Base-by-base conservation (phyloP, 2,113 vertebrate genomes). In the Sinosuthora webbiana region DNA sequence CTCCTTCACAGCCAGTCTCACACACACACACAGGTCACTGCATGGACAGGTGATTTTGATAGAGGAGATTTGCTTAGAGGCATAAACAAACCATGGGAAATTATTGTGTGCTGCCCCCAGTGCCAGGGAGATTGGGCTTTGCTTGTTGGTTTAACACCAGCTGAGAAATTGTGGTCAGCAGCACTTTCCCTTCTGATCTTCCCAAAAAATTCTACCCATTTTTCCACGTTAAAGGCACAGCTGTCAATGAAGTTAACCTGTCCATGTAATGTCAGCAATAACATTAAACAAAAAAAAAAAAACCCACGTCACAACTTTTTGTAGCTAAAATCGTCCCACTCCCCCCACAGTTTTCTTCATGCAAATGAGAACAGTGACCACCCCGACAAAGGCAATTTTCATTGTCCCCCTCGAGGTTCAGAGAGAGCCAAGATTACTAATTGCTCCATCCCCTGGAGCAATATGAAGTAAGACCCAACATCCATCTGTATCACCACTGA, bases 11-110 rank as follows among this genome's bases (percentile, higher is more conserved):
- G 57, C 33, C 28, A 45, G 89, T 59, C 44, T 3, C 79, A 15
- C 41, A n/a, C 31, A 15, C 41, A n/a, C 31, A 11, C 77, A 53
- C 63, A 17, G 71, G 68, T 15, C 78, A 52, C 53, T 41, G 3
- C 50, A 7, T 4, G 75, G 86, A 50, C 79, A 92, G 79, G 93
- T 70, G 92, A 86, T 31, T 85, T 49, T 33, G 64, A 88, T 50
- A 18, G 0, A 77, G 83, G 30, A 31, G 84, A 67, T 91, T 78
- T 71, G 69, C 79, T 78, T 6, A 12, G 10, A 63, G 75, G 89
- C 65, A 90, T n/a, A 90, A 93, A 73, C 57, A 93, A 91, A 94
- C 27, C 85, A 86, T 3, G 62, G 93, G 86, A 78, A 93, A 87
- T 78, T 7, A 82, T 13, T 37, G 31, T 4, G 23, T 4, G 77